A percentile compares a stretch with the other conserved stretches of the same genome.
These are phyloP conservation scores for Myrmecophaga tridactyla DNA, from an alignment of 2,113 vertebrate genomes.

Conservation along the genomic window DNA sequence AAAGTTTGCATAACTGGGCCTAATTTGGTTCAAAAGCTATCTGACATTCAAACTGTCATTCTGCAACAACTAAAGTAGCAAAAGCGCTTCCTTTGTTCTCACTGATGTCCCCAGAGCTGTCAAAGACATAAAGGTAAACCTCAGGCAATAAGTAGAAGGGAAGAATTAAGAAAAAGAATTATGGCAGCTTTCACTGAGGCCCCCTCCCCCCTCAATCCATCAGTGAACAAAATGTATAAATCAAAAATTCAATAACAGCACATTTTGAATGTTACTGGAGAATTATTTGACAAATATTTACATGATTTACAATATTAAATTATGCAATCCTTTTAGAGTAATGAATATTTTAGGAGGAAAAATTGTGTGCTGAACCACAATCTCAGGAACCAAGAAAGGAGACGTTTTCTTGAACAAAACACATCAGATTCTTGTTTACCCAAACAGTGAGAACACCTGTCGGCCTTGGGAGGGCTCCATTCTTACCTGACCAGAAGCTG, in stretches of 20 bases:
- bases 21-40: background rate
- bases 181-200: background rate
- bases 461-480: too few species aligned
- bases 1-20: background rate
- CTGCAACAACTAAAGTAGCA: background rate
- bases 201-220: background rate
- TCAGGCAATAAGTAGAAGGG: background rate
- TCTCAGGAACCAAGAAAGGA: background rate
- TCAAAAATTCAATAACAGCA: background rate
- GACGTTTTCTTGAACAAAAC: background rate
- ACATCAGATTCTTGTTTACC: background rate
- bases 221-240: background rate
- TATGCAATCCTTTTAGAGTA: background rate
- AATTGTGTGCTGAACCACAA: background rate
- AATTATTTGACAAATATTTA: background rate
- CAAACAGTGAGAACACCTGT: background rate
- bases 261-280: background rate
- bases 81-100: background rate
- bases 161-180: background rate
- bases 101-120: background rate
- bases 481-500: background rate
- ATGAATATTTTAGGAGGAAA: slow-evolving; percentile 19
- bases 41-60: background rate
- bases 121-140: background rate
- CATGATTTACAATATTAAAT: background rate